A percentile compares a stretch with the other conserved stretches of the same genome.
Evolutionary conservation across 1,140 invertebrate species (phyloP).

Genomic region (Oryctes rhinoceros): DNA sequence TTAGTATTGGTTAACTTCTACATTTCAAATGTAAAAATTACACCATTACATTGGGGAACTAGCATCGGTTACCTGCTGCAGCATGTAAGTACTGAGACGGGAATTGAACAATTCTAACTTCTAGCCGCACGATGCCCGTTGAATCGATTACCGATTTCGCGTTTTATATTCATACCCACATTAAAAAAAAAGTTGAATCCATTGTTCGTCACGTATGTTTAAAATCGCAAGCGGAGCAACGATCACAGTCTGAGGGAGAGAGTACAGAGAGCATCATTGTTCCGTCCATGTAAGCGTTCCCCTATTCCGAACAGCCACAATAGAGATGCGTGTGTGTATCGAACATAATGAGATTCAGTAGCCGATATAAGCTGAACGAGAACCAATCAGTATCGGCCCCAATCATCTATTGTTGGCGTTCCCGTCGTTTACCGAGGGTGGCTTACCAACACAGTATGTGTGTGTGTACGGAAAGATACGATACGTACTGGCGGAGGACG

Average conservation of each 20-base stretch:
- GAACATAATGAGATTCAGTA: constrained; percentile 55
- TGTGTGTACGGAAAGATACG: background rate
- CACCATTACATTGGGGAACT: too few relatives aligned
- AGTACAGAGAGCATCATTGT: constrained; percentile 36
- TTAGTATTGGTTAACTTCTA: too few relatives aligned
- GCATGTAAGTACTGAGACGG: too few relatives aligned
- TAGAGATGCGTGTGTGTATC: constrained; percentile 54
- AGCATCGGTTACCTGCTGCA: too few relatives aligned
- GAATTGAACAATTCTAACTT: too few relatives aligned
- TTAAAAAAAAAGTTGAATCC: background rate
- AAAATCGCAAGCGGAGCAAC: background rate
- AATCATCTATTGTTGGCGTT: constrained; percentile 50
- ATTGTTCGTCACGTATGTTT: constrained; percentile 35
- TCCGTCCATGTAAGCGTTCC: constrained; percentile 44
- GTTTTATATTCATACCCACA: constrained; percentile 9
- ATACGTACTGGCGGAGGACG: background rate
- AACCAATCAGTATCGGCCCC: constrained; percentile 54
- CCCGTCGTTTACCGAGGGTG: constrained; percentile 46
- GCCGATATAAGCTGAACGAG: constrained; percentile 50
- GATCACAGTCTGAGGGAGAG: constrained; percentile 46
- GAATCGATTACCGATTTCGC: background rate
- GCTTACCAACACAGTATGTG: constrained; percentile 43
- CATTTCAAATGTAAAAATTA: too few relatives aligned
- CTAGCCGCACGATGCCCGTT: background rate
- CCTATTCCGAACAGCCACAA: constrained; percentile 50